A percentile compares a stretch with the other conserved stretches of the same genome.
Conservation (phyloP, 1,140 invertebrate genomes). For the Cecropterus lyciades region DNA sequence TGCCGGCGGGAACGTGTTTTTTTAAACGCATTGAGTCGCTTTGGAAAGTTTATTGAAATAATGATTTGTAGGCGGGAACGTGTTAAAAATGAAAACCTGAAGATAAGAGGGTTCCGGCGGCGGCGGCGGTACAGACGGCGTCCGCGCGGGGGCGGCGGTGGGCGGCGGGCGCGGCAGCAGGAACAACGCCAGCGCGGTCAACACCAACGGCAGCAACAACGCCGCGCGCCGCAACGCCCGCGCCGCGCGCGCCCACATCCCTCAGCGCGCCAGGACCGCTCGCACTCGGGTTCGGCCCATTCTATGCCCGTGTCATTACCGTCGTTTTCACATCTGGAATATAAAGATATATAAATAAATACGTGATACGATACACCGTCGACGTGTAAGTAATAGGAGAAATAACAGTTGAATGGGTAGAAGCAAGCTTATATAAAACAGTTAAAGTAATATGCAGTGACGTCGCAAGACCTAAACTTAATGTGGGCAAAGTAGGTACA, state of each 20-base stretch:
- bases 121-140: conserved; percentile 45
- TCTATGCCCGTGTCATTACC: neutral
- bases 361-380: no score
- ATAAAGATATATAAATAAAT: no score
- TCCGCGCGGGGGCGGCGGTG: conserved; percentile 43
- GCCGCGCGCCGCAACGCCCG: conserved; percentile 71
- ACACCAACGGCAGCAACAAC: conserved; percentile 69
- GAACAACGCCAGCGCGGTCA: conserved; percentile 68
- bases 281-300: conserved; percentile 48
- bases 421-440: no score
- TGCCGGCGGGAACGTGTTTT: no score
- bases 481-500: no score
- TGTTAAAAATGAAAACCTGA: conserved; percentile 32
- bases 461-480: no score
- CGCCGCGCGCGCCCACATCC: conserved; percentile 76
- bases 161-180: conserved; percentile 71
- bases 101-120: conserved; percentile 43
- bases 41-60: no score
- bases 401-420: no score
- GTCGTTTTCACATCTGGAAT: conserved; percentile 1
- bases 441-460: no score
- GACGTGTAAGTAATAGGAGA: no score
- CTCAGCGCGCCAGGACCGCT: conserved; percentile 63
- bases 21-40: no score
- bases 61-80: no score